Base-by-base conservation (phyloP, 2,888 invertebrate species). In the Iselma pallidipennis region DNA sequence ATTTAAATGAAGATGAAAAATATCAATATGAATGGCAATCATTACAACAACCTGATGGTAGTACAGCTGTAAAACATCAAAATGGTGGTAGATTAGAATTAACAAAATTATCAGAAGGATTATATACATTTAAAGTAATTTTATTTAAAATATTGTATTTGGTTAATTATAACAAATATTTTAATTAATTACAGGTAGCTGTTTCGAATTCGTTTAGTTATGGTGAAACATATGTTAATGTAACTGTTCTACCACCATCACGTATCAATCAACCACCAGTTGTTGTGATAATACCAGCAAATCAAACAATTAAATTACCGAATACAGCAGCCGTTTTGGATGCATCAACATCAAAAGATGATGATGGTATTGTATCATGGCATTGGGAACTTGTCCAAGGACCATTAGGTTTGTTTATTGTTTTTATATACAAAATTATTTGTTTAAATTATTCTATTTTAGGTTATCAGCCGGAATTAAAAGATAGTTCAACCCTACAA, bases 301-400 rank as follows among this genome's bases (percentile, higher is more conserved):
- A 89, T 33, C 95, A 95, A 81, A 91, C 90, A 7, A 92, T 98
- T 6, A 94, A 95, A 73, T 84, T 94, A 68, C 96, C 96, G 0
- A 96, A 94, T 71, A 92, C 92, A 0, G 92, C 91, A 48, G 94
- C 95, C 0, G 93, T 97, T 26, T 85, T 98, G 26, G 97, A 97
- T 80, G 97, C 89, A 45, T 86, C 87, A 1, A 77, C 81, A 7
- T 78, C 79, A 0, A 81, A 76, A 77, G 92, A 92, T 71, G 96
- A 96, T 75, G 92, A 93, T 75, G 89, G 89, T 63, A 94, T 96
- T 66, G 87, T 90, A 68, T 88, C 89, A 0, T 97, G 94, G 89
- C 92, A 92, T 76, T 98, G 97, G 97, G 96, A 96, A 80, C 83
- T 95, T 29, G 91, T 93, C 31, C 90, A 91, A 58, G 94, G 95